Percentiles rank a stretch among this genome's conserved stretches.
phyloP scores from a whole-genome alignment of 2,113 vertebrate species.

The Indri indri region DNA sequence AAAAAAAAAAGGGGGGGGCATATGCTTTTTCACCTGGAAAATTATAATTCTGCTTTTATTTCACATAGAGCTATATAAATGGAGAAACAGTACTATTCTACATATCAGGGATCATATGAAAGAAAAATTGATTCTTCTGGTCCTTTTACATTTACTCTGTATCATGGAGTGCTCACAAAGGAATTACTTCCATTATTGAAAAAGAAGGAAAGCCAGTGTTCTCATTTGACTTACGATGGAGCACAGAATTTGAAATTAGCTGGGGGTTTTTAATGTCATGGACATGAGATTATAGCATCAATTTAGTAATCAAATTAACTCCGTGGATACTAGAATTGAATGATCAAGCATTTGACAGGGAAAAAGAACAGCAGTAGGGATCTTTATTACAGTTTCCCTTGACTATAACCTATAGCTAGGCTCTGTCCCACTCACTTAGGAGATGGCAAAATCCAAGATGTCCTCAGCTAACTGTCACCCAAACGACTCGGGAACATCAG shows the following conservation, averaged over 20 bases:
- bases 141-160: background rate
- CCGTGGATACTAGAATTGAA: conserved; percentile 8
- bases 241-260: conserved; percentile 51
- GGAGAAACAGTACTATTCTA: conserved; percentile 21
- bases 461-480: background rate
- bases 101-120: background rate
- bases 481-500: background rate
- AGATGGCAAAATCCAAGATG: background rate
- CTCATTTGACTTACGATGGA: conserved; percentile 23
- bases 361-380: background rate
- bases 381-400: background rate
- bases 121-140: conserved; percentile 22
- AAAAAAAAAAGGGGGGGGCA: background rate
- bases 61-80: background rate
- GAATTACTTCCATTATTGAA: conserved; percentile 45
- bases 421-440: background rate
- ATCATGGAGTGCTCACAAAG: background rate
- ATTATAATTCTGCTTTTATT: conserved; percentile 54
- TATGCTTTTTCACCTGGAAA: background rate
- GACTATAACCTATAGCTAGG: background rate
- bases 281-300: conserved; percentile 21
- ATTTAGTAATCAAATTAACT: conserved; percentile 48
- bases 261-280: conserved; percentile 31
- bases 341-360: background rate
- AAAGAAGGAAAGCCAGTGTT: background rate